Percentiles rank a stretch among this genome's conserved stretches.
Evolutionary conservation across 2,113 vertebrate species (phyloP).

Genomic region (Onychorhynchus coronatus): DNA sequence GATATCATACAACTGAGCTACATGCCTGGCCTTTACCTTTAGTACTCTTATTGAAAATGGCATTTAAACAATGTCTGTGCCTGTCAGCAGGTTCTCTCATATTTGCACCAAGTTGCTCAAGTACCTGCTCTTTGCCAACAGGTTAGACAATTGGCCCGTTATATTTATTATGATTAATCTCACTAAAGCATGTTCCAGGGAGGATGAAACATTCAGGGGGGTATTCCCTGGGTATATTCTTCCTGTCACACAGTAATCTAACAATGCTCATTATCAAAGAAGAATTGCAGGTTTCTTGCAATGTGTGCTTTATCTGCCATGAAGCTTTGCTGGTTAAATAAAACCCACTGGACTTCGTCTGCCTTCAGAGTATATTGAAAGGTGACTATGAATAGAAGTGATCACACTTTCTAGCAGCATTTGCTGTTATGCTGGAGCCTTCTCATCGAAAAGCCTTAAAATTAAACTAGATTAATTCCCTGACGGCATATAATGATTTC

Average conservation of each 20-base stretch:
- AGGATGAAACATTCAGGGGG: not conserved
- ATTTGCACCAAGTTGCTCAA: not conserved
- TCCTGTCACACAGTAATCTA: constrained; percentile 15
- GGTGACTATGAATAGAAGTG: not conserved
- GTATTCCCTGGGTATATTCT: not conserved
- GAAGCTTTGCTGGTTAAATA: constrained; percentile 8
- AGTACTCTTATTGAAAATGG: not conserved
- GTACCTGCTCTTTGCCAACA: constrained; percentile 1
- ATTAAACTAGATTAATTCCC: not conserved
- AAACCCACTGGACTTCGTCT: not conserved
- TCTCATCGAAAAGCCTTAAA: not conserved
- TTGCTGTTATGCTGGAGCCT: not conserved
- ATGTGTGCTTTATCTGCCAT: not conserved
- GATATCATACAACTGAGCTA: not conserved
- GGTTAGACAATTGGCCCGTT: not conserved
- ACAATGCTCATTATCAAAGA: not conserved
- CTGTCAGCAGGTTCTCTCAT: not conserved
- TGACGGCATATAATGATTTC: not conserved
- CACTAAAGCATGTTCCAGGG: not conserved
- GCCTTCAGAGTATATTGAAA: not conserved
- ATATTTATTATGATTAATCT: constrained; percentile 25
- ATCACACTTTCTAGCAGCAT: not conserved
- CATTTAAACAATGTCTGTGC: not conserved
- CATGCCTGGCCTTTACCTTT: not conserved
- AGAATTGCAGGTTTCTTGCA: constrained; percentile 12